Evolutionary conservation across 2,113 vertebrate genomes (phyloP), one percentile per base, ranked within the genome.

Genomic region (Boulengeromyrus knoepffleri): DNA sequence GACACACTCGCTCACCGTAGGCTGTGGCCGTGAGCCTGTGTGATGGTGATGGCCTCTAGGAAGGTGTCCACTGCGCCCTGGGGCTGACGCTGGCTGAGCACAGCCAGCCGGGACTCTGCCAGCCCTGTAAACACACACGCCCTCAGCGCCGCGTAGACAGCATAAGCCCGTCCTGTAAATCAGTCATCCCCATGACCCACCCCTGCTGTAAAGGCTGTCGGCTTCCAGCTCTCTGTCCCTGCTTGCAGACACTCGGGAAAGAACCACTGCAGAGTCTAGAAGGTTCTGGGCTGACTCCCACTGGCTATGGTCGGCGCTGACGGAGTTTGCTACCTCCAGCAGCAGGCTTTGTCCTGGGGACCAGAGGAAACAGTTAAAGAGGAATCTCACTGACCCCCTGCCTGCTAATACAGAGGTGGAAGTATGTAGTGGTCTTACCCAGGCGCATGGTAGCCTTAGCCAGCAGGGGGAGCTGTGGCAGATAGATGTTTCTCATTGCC

Each of bases 181-280:
- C 86, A 87, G 0, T 7, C 2, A 13, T 39, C 47, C 36, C 47
- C 74, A 12, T n/a, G 10, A 89, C 90, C 70, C 36, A 97, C 96
- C 97, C 95, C 95, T 96, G 87, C 95, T 95, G 93, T 97, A 97
- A 45, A 97, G 95, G 49, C 97, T 92, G 90, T 97, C 96, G 21
- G 95, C 95, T 93, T 97, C 96, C 87, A 97, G 91, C 89, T 96
- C 95, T 15, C 53, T 0, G 45, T 96, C 94, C 91, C 92, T 92
- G 89, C n/a, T 92, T 45, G 94, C 93, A 19, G 95, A 93, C 52
- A 74, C 53, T 91, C 90, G 93, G 89, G 95, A 96, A 50, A 97
- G 95, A 31, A 90, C 90, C 91, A 96, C 2, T 10, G 97, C 96
- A 49, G 91, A 92, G 66, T 95, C 93, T 86, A 96, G 94, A 80